A percentile compares a stretch with the other conserved stretches of the same genome.
These are phyloP conservation scores for Nephrotoma flavescens DNA, from an alignment of 2,888 invertebrate genomes.

Conservation along the genomic window DNA sequence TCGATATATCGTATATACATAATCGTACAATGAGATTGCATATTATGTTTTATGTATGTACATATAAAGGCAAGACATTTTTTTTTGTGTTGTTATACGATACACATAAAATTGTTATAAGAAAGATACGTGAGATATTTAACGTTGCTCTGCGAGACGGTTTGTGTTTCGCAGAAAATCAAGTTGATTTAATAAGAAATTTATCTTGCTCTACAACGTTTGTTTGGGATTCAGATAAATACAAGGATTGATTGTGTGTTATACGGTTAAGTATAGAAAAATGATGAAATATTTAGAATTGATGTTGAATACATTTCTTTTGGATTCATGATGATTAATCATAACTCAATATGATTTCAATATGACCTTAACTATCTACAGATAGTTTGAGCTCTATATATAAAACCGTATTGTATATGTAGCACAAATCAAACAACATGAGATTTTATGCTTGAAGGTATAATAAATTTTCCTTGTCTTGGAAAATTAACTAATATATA, in stretches of 20 bases:
- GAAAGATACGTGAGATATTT: not conserved
- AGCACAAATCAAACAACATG: not conserved
- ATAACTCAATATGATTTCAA: not conserved
- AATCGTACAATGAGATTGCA: not conserved
- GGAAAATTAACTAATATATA: not conserved
- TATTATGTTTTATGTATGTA: not conserved
- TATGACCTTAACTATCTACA: not conserved
- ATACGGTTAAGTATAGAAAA: not conserved
- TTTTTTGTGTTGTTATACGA: not conserved
- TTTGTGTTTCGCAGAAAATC: not conserved
- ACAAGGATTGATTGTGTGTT: not conserved
- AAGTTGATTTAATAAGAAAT: not conserved
- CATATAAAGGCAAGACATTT: not conserved
- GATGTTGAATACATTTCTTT: not conserved
- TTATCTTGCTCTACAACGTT: not conserved
- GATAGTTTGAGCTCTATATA: not conserved
- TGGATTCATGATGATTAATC: not conserved
- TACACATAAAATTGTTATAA: not conserved
- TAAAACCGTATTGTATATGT: not conserved
- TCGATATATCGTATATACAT: not conserved
- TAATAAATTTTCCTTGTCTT: not conserved
- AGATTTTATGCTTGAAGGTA: not conserved
- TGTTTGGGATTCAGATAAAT: not conserved
- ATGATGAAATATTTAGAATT: not conserved
- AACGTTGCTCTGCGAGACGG: not conserved